These are phyloP conservation scores for Dynastes tityus DNA, from an alignment of 2,888 invertebrate genomes.

Conservation along the genomic window DNA sequence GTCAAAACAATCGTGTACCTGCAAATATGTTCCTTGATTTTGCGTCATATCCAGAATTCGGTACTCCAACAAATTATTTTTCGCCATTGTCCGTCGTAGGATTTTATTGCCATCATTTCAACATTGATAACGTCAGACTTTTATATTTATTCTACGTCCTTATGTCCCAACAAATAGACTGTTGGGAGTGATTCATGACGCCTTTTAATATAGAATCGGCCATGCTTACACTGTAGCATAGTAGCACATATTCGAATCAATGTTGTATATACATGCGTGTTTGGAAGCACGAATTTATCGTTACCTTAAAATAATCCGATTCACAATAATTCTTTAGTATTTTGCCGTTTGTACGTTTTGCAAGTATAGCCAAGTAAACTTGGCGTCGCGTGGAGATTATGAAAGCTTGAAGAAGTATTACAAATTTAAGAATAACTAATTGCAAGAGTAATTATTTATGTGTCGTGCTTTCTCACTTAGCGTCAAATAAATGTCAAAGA, in stretches of 20 bases:
- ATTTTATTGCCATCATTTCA: not conserved
- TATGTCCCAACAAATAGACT: conserved; percentile 9
- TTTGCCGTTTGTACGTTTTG: not conserved
- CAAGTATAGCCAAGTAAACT: conserved; percentile 4
- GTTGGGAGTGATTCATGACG: not conserved
- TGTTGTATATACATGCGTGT: not conserved
- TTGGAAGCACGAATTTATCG: conserved; percentile 6
- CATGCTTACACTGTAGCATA: not conserved
- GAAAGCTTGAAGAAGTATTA: not conserved
- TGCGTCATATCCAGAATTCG: not conserved
- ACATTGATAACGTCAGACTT: conserved; percentile 5
- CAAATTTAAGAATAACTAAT: conserved; percentile 2
- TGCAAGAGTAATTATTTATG: conserved; percentile 1
- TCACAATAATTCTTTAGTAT: conserved; percentile 17
- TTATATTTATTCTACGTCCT: conserved; percentile 3
- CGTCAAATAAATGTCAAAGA: conserved; percentile 11
- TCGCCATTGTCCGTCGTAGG: too few relatives aligned
- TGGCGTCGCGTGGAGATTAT: not conserved
- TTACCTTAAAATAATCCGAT: conserved; percentile 8
- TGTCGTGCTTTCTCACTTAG: not conserved
- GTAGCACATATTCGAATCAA: not conserved
- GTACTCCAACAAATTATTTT: too few relatives aligned
- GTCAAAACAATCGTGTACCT: not conserved
- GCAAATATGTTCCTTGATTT: not conserved
- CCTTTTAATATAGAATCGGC: conserved; percentile 3